These are phyloP conservation scores for Mungos mungo DNA, from an alignment of 2,113 vertebrate genomes.

Conservation along the genomic window DNA sequence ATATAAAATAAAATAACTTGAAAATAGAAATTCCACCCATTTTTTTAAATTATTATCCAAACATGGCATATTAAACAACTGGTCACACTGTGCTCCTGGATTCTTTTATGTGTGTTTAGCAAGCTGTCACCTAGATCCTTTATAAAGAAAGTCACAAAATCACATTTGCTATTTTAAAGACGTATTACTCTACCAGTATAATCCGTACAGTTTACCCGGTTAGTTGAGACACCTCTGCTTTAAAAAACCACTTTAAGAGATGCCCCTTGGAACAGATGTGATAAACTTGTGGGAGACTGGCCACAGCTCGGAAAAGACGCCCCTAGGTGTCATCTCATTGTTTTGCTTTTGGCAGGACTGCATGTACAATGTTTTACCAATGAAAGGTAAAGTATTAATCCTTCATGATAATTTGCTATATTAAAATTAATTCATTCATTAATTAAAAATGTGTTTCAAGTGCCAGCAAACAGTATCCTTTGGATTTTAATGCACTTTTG, in stretches of 20 bases:
- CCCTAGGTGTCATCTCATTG: neutral
- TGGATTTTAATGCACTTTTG: neutral
- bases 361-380: neutral
- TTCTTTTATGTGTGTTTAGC: neutral
- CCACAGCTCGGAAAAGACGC: neutral
- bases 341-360: neutral
- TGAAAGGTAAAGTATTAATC: neutral
- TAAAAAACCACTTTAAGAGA: neutral
- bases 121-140: neutral
- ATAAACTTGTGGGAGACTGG: neutral
- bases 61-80: neutral
- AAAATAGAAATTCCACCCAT: neutral
- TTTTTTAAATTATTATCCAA: neutral
- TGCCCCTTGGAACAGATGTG: neutral
- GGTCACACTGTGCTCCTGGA: neutral
- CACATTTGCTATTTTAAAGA: neutral
- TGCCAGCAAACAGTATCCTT: neutral
- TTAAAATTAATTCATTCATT: neutral
- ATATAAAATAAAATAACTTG: neutral
- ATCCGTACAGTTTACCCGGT: neutral
- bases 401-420: neutral
- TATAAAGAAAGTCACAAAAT: neutral
- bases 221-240: neutral
- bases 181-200: neutral
- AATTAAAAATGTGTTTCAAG: neutral